A percentile compares a stretch with the other conserved stretches of the same genome.
Evolutionary conservation across 2,888 invertebrate genomes (phyloP).

Genomic region (Phanerotoma sp.): DNA sequence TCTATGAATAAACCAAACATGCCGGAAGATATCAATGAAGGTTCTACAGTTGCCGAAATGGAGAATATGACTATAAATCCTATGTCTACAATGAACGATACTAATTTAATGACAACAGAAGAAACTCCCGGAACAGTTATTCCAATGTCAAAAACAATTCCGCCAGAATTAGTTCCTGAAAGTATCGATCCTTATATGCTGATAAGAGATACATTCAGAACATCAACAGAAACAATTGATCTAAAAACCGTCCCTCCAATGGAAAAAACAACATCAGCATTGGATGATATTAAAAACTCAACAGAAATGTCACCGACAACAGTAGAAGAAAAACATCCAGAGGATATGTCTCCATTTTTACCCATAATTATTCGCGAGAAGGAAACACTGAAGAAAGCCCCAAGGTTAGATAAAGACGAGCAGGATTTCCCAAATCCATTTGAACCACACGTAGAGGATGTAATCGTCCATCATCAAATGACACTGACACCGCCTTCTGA

Average conservation of each 20-base stretch:
- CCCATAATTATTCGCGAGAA: constrained; percentile 64
- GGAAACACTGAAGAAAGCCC: constrained; percentile 51
- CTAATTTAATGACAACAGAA: no score
- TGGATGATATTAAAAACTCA: constrained; percentile 30
- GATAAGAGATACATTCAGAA: constrained; percentile 10
- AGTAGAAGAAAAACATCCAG: constrained; percentile 48
- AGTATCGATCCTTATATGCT: constrained; percentile 25
- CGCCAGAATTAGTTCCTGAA: constrained; percentile 44
- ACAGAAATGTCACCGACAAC: constrained; percentile 33
- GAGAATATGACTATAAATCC: no score
- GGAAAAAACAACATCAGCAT: constrained; percentile 29
- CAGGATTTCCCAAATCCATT: constrained; percentile 60
- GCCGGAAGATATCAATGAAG: constrained; percentile 43
- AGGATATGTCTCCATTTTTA: constrained; percentile 69
- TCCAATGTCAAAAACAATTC: no score
- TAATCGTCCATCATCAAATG: constrained; percentile 35
- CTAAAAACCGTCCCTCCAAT: constrained; percentile 7
- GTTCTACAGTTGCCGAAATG: no score
- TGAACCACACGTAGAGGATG: constrained; percentile 51
- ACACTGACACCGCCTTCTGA: constrained; percentile 12
- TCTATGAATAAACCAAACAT: no score
- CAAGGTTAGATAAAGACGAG: constrained; percentile 60
- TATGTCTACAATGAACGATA: no score
- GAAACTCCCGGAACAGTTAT: no score
- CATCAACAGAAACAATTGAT: constrained; percentile 4